Evolutionary conservation across 2,797 vertebrate species (phyloP), one percentile per base, ranked within the genome.

Genomic region (Gambelia wislizenii): DNA sequence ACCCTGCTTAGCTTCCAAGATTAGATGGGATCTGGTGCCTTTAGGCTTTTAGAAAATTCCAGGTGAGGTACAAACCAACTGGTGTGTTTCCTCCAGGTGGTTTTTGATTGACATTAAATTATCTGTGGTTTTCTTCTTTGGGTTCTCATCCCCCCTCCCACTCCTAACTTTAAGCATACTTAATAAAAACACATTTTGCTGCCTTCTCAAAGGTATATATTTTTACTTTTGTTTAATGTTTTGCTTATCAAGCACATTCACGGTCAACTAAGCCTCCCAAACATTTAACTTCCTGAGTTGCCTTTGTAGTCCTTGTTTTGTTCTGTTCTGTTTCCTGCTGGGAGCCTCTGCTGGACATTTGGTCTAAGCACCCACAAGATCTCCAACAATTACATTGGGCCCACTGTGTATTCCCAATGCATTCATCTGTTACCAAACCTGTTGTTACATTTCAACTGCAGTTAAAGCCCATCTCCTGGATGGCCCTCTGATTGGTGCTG

Each of bases 311-410:
- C 54, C 82, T 89, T 93, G n/a, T 91, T 52, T 89, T 83, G 59
- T 92, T 95, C 70, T 47, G 67, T 16, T n/a, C 12, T 27, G 20
- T 56, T 82, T 64, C 36, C 70, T 33, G 78, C 44, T 10, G 44
- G 14, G 30, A 82, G 85, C 59, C 69, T 92, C 88, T 90, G 91
- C 94, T 89, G 87, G 93, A 89, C 93, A 95, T 90, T 96, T 95
- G 94, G 93, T 86, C 87, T 92, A 88, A 93, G 67, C 44, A 95
- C 88, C 91, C 59, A 72, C 92, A 92, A 44, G 89, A 87, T 91
- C 83, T 89, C 89, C 92, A 91, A 93, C 92, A 84, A 96, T 93
- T 87, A 93, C 85, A 74, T 5, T 88, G 79, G 92, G 0, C 69
- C 91, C 84, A 80, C n/a, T 33, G 88, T 91, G 70, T 84, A 85